Base-by-base conservation (phyloP, 2,888 invertebrate genomes). In the Xestia xanthographa region DNA sequence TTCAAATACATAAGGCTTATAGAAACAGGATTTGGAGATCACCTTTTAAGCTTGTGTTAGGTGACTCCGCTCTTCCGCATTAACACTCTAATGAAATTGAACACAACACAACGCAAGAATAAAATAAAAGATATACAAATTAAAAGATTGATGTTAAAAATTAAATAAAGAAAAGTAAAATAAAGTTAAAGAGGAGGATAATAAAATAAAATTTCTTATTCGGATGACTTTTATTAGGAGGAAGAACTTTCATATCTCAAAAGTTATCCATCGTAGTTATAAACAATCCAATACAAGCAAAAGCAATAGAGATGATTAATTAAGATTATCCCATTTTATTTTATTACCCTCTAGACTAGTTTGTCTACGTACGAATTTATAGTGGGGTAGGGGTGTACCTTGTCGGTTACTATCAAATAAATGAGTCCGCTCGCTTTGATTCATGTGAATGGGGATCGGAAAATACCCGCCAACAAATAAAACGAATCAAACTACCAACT, bases 401-500 rank as follows among this genome's bases (percentile, higher is more conserved):
- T 92, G 92, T 91, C 91, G 90, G 91, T 91, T 90, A 91, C 93
- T 93, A 95, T 94, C 95, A 95, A 95, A 96, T 95, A 95, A 96
- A 96, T 95, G 95, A 95, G 94, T 93, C 91, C 94, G 95, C 90
- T 91, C 94, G 91, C 93, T 95, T 96, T 96, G 95, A 96, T 95
- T 95, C 95, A 96, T 95, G 94, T 91, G 95, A 93, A 95, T 93
- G 93, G 95, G 95, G 95, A 93, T 91, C 93, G 92, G 93, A 90
- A 94, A 95, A 94, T 92, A 92, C 92, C 92, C 92, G 91, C 92
- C 88, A 91, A 92, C 95, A 94, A 95, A 95, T 95, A 95, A 95
- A 95, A 95, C 93, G 93, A 91, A 92, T 92, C 92, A 91, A 92
- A 93, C 93, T 88, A 90, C 91, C 88, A 87, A 91, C 90, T 91